These are phyloP conservation scores for Diploptera punctata DNA, from an alignment of 2,888 invertebrate species.

Conservation along the genomic window DNA sequence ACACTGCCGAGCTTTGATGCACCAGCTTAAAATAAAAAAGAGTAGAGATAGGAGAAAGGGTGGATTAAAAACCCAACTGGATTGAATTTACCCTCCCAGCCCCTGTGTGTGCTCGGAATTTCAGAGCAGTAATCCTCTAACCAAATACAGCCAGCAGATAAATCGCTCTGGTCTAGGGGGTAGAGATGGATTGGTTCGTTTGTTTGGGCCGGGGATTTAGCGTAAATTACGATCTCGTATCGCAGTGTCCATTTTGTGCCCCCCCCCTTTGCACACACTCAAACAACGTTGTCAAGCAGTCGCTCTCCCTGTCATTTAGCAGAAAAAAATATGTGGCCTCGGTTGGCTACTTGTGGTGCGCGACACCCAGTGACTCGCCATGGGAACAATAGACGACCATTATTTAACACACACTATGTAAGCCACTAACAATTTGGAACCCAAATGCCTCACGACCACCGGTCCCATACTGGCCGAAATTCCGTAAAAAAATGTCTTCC, in stretches of 20 bases:
- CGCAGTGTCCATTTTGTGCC: not conserved
- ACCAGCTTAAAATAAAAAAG: not conserved
- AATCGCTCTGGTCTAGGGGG: slow-evolving; percentile 4
- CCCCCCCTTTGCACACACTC: not conserved
- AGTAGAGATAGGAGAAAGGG: not conserved
- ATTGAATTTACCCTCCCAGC: slow-evolving; percentile 15
- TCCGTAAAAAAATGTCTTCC: too few relatives aligned
- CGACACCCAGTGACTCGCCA: too few relatives aligned
- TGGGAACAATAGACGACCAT: too few relatives aligned
- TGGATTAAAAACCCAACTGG: slow-evolving; percentile 32
- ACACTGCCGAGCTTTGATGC: slow-evolving; percentile 22
- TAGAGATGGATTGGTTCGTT: slow-evolving; percentile 24
- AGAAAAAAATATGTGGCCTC: too few relatives aligned
- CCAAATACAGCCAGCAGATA: slow-evolving; percentile 26
- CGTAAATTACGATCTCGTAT: slow-evolving; percentile 24
- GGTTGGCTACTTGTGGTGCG: too few relatives aligned
- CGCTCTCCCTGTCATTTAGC: too few relatives aligned
- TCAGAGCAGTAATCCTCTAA: slow-evolving; percentile 24
- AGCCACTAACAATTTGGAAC: too few relatives aligned
- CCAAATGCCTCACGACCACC: too few relatives aligned
- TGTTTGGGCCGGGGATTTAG: slow-evolving; percentile 26
- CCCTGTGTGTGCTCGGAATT: slow-evolving; percentile 3
- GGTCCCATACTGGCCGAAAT: too few relatives aligned
- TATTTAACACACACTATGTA: too few relatives aligned
- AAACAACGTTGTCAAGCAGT: slow-evolving; percentile 18